phyloP scores from a whole-genome alignment of 1,140 invertebrate genomes.

The Drosophila nikananu region DNA sequence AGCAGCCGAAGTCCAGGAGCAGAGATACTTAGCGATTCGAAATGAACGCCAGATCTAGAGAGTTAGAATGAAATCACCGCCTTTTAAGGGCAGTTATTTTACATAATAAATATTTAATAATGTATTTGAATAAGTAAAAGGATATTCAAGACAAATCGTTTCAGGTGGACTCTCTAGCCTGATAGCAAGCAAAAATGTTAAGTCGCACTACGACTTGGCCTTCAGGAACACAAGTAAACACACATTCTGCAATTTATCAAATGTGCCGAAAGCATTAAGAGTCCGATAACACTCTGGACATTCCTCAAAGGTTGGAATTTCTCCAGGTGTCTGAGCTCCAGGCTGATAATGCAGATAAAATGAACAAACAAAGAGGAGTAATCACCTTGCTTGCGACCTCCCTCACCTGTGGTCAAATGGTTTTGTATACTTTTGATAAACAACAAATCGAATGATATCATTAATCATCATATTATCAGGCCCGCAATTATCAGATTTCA shows the following conservation, averaged over 20 bases:
- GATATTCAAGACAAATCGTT: not conserved
- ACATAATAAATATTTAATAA: not conserved
- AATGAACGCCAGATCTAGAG: no score
- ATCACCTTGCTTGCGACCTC: not conserved
- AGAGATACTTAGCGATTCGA: no score
- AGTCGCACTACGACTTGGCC: slow-evolving; percentile 1
- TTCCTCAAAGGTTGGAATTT: not conserved
- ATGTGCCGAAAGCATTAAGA: not conserved
- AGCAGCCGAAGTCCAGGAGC: no score
- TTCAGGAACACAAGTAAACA: slow-evolving; percentile 3
- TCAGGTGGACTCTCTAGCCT: not conserved
- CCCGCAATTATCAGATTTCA: not conserved
- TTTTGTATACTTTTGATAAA: slow-evolving; percentile 6
- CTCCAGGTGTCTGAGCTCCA: not conserved
- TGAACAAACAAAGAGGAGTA: slow-evolving; percentile 1
- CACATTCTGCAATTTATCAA: slow-evolving; percentile 2
- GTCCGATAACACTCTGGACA: not conserved
- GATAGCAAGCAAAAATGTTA: not conserved
- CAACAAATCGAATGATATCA: not conserved
- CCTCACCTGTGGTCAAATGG: not conserved
- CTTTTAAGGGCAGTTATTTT: no score
- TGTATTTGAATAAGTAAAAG: not conserved
- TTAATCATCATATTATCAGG: slow-evolving; percentile 1
- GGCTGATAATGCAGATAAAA: slow-evolving; percentile 1
- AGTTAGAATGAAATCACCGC: no score